Evolutionary conservation across 2,888 invertebrate species (phyloP).

Genomic region (Brachypterus glaber): DNA sequence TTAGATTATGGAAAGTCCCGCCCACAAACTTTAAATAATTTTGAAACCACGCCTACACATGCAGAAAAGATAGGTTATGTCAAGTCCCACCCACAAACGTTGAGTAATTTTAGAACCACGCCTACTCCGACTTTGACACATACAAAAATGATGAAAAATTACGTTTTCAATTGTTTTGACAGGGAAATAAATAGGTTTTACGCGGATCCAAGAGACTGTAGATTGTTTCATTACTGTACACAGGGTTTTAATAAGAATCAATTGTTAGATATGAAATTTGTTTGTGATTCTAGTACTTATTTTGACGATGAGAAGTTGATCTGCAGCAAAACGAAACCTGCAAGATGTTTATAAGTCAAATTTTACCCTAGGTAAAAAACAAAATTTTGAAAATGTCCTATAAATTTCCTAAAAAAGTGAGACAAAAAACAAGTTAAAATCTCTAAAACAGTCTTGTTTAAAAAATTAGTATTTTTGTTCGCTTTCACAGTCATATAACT

Average conservation of each 20-base stretch:
- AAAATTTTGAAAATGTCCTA: too few relatives aligned
- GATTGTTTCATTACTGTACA: slow-evolving; percentile 52
- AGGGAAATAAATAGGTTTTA: slow-evolving; percentile 48
- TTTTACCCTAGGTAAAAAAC: too few relatives aligned
- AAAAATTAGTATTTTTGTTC: too few relatives aligned
- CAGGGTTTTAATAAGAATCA: slow-evolving; percentile 48
- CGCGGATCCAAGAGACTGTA: slow-evolving; percentile 48
- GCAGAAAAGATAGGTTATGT: slow-evolving; percentile 29
- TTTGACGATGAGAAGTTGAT: slow-evolving; percentile 46
- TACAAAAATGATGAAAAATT: slow-evolving; percentile 20
- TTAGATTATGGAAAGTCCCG: too few relatives aligned
- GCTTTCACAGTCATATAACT: too few relatives aligned
- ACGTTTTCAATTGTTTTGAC: slow-evolving; percentile 47
- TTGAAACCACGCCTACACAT: too few relatives aligned
- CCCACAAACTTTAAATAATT: too few relatives aligned
- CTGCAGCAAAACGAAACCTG: slow-evolving; percentile 40
- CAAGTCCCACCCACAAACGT: slow-evolving; percentile 11
- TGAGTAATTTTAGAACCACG: too few relatives aligned
- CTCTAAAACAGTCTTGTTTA: too few relatives aligned
- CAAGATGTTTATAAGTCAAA: slow-evolving; percentile 36
- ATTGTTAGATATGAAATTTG: slow-evolving; percentile 50
- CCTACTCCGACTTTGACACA: slow-evolving; percentile 35
- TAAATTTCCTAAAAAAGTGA: too few relatives aligned
- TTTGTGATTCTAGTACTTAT: slow-evolving; percentile 48
- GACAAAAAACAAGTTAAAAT: too few relatives aligned